A percentile compares a stretch with the other conserved stretches of the same genome.
phyloP scores from a whole-genome alignment of 2,797 vertebrate species.

The Merluccius polli region DNA sequence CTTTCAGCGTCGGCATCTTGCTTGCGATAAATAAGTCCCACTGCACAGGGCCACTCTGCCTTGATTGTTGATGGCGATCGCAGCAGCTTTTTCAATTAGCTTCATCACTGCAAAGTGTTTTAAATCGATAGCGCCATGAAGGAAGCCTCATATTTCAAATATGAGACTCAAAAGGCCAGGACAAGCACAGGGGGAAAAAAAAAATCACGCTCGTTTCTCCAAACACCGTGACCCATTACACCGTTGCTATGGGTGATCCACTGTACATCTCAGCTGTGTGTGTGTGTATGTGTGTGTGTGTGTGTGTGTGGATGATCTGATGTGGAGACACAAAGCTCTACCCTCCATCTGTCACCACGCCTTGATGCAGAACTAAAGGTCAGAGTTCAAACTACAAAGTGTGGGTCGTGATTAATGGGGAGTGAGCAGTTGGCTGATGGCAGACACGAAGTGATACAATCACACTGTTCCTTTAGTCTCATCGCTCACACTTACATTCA shows the following conservation, averaged over 20 bases:
- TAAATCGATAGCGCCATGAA: not conserved
- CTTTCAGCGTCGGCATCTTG: conserved; percentile 22
- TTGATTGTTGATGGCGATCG: not conserved
- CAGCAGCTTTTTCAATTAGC: not conserved
- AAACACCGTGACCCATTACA: conserved; percentile 34
- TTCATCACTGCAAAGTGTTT: not conserved
- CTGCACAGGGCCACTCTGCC: not conserved
- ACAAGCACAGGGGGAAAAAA: not conserved
- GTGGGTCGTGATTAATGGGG: conserved; percentile 62
- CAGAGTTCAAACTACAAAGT: conserved; percentile 61
- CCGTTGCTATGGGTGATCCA: conserved; percentile 45
- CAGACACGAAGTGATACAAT: conserved; percentile 23
- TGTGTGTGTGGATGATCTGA: conserved; percentile 45
- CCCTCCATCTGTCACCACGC: conserved; percentile 63
- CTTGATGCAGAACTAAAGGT: conserved; percentile 60
- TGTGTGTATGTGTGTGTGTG: not conserved
- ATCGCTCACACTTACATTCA: not conserved
- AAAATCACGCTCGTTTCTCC: not conserved
- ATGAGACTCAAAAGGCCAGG: not conserved
- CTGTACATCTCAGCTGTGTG: conserved; percentile 24
- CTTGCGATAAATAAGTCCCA: conserved; percentile 38
- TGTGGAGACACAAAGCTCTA: conserved; percentile 52
- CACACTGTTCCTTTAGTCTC: not conserved
- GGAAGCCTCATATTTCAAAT: not conserved
- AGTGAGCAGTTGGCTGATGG: conserved; percentile 51